Conservation (phyloP, 2,888 invertebrate genomes). For the Campopleginae sp. region DNA sequence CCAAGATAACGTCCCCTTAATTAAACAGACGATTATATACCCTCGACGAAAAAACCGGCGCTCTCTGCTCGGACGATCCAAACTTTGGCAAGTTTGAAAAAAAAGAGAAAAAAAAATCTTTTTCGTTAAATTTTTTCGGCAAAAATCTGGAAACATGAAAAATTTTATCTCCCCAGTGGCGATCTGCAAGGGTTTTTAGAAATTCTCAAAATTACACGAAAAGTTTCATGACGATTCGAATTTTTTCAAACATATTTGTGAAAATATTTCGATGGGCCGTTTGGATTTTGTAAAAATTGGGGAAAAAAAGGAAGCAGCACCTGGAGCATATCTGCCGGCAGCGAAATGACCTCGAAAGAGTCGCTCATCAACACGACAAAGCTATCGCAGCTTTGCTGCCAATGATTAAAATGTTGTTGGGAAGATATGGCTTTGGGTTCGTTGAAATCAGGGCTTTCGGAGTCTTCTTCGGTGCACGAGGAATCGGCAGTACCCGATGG, state of each 20-base stretch:
- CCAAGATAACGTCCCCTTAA: slow-evolving; percentile 52
- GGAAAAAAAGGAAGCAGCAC: slow-evolving; percentile 69
- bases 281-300: neutral
- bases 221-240: too few relatives aligned
- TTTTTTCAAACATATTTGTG: neutral
- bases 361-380: slow-evolving; percentile 84
- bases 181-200: too few relatives aligned
- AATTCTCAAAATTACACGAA: too few relatives aligned
- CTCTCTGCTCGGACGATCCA: neutral
- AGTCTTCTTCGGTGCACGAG: slow-evolving; percentile 69
- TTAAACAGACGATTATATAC: slow-evolving; percentile 24
- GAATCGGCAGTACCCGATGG: slow-evolving; percentile 72
- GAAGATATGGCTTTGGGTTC: slow-evolving; percentile 24
- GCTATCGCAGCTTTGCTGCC: slow-evolving; percentile 76
- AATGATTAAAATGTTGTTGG: slow-evolving; percentile 66
- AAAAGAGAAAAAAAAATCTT: neutral
- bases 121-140: too few relatives aligned
- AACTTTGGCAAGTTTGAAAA: neutral
- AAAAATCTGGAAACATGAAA: too few relatives aligned
- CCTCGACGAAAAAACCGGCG: neutral
- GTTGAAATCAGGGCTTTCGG: slow-evolving; percentile 57
- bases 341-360: slow-evolving; percentile 83
- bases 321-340: slow-evolving; percentile 84
- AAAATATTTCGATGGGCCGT: neutral
- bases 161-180: too few relatives aligned